Conservation (phyloP, 2,113 vertebrate genomes). For the Oreocharis arfaki region DNA sequence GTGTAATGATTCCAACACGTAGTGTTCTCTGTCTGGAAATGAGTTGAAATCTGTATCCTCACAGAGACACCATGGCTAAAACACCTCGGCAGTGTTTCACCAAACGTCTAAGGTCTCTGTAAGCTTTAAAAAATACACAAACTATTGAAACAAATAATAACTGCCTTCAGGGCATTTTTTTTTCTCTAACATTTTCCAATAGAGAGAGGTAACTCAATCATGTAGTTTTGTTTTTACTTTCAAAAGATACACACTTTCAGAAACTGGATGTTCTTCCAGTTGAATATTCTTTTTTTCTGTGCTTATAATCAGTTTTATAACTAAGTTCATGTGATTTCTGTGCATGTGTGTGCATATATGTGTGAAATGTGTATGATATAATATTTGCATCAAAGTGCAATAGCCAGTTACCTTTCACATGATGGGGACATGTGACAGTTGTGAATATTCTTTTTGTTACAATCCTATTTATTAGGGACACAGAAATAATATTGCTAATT, state of each 20-base stretch:
- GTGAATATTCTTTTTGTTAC: not conserved
- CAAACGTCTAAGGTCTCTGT: not conserved
- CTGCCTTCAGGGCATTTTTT: not conserved
- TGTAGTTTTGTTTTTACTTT: not conserved
- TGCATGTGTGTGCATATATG: not conserved
- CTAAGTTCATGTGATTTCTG: not conserved
- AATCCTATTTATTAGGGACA: not conserved
- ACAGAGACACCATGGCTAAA: not conserved
- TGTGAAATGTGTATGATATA: not conserved
- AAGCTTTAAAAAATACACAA: not conserved
- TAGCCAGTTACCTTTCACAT: not conserved
- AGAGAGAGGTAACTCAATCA: not conserved
- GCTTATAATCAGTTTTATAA: not conserved
- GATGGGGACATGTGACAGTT: not conserved
- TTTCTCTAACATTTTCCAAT: not conserved
- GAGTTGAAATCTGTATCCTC: not conserved
- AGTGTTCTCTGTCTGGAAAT: not conserved
- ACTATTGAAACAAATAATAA: not conserved
- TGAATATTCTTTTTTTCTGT: not conserved
- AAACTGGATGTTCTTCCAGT: not conserved
- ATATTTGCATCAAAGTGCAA: not conserved
- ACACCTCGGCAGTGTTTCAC: not conserved
- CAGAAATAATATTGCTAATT: not conserved
- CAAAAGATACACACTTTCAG: not conserved
- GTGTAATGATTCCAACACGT: not conserved